phyloP scores from a whole-genome alignment of 1,140 invertebrate genomes.

The Hesperophylax magnus region DNA sequence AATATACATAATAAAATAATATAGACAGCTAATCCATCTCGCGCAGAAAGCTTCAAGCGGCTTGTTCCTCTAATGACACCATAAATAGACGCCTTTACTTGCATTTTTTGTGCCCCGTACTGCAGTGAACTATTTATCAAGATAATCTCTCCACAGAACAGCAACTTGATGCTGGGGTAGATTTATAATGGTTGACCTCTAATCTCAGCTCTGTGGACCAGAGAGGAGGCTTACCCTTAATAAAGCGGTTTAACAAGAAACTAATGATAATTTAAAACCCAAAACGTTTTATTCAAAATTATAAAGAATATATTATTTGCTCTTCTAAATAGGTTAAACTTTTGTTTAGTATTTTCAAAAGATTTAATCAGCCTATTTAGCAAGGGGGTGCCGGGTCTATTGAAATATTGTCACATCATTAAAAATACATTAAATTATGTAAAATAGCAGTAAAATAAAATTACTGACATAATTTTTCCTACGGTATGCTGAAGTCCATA shows the following conservation, averaged over 20 bases:
- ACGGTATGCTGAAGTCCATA: too few species aligned
- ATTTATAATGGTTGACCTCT: slow-evolving; percentile 42
- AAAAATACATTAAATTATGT: too few species aligned
- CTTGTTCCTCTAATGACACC: slow-evolving; percentile 17
- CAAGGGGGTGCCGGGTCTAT: too few species aligned
- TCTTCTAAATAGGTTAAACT: too few species aligned
- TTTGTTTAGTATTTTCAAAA: too few species aligned
- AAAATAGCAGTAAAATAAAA: too few species aligned
- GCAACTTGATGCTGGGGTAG: slow-evolving; percentile 41
- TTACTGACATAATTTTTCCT: too few species aligned
- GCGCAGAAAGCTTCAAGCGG: neutral
- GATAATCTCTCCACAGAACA: slow-evolving; percentile 47
- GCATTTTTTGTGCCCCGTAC: slow-evolving; percentile 35
- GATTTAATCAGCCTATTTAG: too few species aligned
- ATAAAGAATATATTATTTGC: neutral
- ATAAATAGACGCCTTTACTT: slow-evolving; percentile 36
- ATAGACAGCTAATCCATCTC: neutral
- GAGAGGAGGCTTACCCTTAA: slow-evolving; percentile 21
- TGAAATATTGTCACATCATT: too few species aligned
- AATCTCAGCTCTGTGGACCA: slow-evolving; percentile 18
- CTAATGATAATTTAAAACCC: neutral
- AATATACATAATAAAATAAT: neutral
- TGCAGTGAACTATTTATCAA: slow-evolving; percentile 47
- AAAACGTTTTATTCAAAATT: neutral
- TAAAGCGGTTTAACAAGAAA: slow-evolving; percentile 4